phyloP scores from a whole-genome alignment of 2,797 vertebrate species.

The Scolopax bukidnonensis region DNA sequence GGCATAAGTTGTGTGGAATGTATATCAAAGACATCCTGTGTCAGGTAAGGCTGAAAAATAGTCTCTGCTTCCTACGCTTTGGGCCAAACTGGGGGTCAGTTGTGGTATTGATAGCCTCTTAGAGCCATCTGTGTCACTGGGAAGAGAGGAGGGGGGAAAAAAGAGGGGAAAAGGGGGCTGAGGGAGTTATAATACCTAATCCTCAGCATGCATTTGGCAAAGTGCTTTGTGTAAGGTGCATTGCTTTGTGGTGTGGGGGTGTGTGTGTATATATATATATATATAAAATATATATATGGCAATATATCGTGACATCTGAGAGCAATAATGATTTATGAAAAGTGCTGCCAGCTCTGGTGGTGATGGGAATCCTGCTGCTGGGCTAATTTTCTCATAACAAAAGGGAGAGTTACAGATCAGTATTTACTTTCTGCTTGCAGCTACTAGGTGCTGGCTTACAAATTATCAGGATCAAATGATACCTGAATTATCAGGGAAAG shows the following conservation, averaged over 20 bases:
- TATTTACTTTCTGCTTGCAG: not conserved
- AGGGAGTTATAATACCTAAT: not conserved
- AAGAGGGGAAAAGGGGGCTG: not conserved
- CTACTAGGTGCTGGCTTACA: not conserved
- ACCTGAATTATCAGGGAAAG: not conserved
- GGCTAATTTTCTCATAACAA: not conserved
- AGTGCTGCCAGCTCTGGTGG: not conserved
- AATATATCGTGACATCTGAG: not conserved
- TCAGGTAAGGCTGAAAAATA: constrained; percentile 78
- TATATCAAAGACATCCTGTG: constrained; percentile 87
- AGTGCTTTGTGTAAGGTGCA: not conserved
- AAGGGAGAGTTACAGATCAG: not conserved
- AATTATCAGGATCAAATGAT: not conserved
- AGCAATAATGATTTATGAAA: not conserved
- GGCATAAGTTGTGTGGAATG: constrained; percentile 74
- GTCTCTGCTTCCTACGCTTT: not conserved
- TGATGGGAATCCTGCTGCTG: not conserved
- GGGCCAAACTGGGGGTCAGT: not conserved
- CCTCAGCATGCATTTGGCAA: not conserved
- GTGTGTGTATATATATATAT: not conserved
- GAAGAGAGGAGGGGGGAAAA: not conserved
- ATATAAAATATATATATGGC: not conserved
- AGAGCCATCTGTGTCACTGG: not conserved
- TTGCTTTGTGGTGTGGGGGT: not conserved
- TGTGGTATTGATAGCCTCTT: not conserved